These are phyloP conservation scores for Sternotherus odoratus DNA, from an alignment of 2,797 vertebrate species.

Conservation along the genomic window DNA sequence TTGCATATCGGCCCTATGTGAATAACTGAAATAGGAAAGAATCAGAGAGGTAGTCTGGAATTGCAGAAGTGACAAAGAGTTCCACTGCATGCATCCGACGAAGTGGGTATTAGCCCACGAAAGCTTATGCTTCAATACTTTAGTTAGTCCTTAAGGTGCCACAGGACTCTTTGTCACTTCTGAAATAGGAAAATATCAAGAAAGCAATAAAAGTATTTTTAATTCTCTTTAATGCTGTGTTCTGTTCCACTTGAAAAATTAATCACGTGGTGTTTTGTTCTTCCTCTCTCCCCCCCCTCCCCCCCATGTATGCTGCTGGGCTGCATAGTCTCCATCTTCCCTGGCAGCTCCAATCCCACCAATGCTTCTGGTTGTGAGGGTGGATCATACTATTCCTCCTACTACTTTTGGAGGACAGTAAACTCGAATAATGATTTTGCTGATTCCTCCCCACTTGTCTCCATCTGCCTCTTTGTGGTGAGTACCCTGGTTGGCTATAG, in stretches of 20 bases:
- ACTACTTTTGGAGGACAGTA: background rate
- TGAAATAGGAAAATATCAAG: background rate
- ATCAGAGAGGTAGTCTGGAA: too few species aligned
- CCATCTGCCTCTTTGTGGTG: background rate
- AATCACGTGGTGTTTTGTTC: background rate
- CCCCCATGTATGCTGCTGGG: background rate
- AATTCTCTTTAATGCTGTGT: background rate
- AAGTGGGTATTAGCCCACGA: too few species aligned
- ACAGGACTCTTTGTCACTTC: too few species aligned
- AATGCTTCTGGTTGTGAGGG: background rate
- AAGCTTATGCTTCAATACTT: too few species aligned
- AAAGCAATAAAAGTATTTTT: background rate
- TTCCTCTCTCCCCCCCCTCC: background rate
- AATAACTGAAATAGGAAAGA: background rate
- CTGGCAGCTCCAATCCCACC: background rate
- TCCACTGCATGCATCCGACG: too few species aligned
- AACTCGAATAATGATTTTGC: background rate
- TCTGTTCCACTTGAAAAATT: background rate
- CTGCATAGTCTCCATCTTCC: background rate
- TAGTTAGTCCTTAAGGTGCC: too few species aligned
- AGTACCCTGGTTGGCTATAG: background rate
- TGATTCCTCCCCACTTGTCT: background rate
- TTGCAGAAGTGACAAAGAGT: too few species aligned
- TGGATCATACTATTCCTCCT: background rate
- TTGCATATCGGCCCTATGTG: fast-evolving